Base-by-base conservation (phyloP, 2,888 invertebrate genomes). In the Ypsolopha sequella region DNA sequence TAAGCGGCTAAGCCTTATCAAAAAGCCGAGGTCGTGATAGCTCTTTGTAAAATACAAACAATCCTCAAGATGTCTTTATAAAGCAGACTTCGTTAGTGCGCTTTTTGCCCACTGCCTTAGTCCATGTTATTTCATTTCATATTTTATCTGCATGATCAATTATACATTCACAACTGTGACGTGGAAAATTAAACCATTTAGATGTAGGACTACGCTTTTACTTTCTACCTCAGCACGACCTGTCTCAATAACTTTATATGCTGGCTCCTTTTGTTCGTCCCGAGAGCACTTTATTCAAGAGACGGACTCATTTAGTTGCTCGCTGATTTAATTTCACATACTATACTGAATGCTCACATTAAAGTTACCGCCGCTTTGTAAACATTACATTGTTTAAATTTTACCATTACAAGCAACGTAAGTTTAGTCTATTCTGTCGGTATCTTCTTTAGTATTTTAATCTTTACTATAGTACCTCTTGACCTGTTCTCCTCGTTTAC, bases 301-400 rank as follows among this genome's bases (percentile, higher is more conserved):
- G 24, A 24, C 24, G 24, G 24, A 55, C 52, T 48, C 41, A 51
- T 53, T 51, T 55, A 44, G 47, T 53, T 54, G 57, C 53, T 56
- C 55, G 57, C 62, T 65, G 67, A 63, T 55, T 67, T 68, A 65
- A 69, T 68, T 66, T 63, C 60, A 53, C 61, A 66, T 65, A 36
- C 6, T 38, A 48, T 10, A 39, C 58, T 45, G 36, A 57, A 56
- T 45, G 36, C 49, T 55, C 46, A 9, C 35, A 56, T 63, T 56
- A 60, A 62, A 61, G 55, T 57, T 55, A 54, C 55, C 59, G 55
- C 8, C 10, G n/a, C 9, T 41, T 39, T 13, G 41, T 35, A 46
- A 46, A 33, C 46, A 33, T 43, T 13, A 33, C 34, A 35, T 46
- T 46, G 46, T 46, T 46, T 46, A 2, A 33, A 46, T 46, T 46